A percentile compares a stretch with the other conserved stretches of the same genome.
These are phyloP conservation scores for Poecilia gillii DNA, from an alignment of 2,797 vertebrate genomes.

Conservation along the genomic window DNA sequence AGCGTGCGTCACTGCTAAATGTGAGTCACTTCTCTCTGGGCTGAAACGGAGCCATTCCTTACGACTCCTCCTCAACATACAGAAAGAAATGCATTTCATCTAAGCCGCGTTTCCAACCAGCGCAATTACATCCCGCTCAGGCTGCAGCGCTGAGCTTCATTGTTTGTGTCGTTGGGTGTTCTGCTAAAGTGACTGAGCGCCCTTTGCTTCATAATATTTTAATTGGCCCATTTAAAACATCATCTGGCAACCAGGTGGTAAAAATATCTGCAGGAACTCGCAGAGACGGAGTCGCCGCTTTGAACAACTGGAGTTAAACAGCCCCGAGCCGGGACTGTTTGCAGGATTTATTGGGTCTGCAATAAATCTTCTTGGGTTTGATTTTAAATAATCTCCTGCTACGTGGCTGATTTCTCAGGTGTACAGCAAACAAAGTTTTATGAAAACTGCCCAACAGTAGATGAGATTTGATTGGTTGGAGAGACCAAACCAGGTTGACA, in stretches of 20 bases:
- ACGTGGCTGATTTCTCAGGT: background rate
- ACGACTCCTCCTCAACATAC: slow-evolving; percentile 1
- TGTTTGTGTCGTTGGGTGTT: background rate
- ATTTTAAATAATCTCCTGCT: background rate
- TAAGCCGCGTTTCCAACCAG: background rate
- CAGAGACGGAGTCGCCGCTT: background rate
- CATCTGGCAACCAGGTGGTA: background rate
- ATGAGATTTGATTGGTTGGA: background rate
- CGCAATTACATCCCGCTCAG: background rate
- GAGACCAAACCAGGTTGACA: background rate
- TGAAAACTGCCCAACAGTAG: background rate
- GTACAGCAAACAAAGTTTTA: background rate
- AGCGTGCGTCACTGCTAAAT: background rate
- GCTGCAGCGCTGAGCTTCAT: background rate
- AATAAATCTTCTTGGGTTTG: background rate
- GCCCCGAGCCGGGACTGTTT: background rate
- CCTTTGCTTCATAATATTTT: background rate
- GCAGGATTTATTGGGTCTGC: background rate
- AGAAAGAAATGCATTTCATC: slow-evolving; percentile 3
- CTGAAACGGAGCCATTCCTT: background rate
- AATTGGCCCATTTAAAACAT: slow-evolving; percentile 1
- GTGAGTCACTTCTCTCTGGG: background rate
- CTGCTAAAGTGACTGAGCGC: background rate
- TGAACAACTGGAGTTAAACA: background rate
- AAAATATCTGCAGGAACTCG: slow-evolving; percentile 5